phyloP scores from a whole-genome alignment of 2,113 vertebrate genomes.

The Gila orcuttii region DNA sequence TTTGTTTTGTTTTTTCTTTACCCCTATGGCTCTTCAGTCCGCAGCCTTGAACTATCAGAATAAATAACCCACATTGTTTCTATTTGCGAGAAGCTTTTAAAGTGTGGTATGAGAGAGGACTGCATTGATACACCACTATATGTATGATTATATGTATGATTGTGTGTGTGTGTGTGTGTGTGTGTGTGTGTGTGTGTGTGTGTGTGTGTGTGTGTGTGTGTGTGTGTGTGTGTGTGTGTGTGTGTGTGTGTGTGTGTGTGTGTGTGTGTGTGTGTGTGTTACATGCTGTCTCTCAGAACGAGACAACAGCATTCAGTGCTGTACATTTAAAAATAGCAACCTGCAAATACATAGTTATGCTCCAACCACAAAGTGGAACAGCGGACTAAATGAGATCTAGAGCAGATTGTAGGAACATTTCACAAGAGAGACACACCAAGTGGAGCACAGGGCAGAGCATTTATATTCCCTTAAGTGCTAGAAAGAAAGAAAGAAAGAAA shows the following conservation, averaged over 20 bases:
- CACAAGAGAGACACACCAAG: conserved; percentile 2
- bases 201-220: not conserved
- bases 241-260: not conserved
- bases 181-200: not conserved
- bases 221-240: not conserved
- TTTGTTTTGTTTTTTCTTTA: conserved; percentile 24
- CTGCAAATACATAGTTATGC: conserved; percentile 37
- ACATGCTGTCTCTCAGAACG: not conserved
- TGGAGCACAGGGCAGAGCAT: not conserved
- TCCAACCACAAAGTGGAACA: conserved; percentile 39
- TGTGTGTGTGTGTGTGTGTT: not conserved
- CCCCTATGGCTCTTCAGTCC: conserved; percentile 35
- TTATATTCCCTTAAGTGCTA: not conserved
- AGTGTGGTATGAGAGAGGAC: conserved; percentile 2
- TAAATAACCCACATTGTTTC: conserved; percentile 28
- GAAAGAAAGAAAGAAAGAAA: conserved; percentile 7
- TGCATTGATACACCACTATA: not conserved
- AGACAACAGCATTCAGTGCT: conserved; percentile 17
- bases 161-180: not conserved
- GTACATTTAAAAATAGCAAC: conserved; percentile 32
- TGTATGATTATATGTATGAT: conserved; percentile 10
- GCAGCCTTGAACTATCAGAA: conserved; percentile 29
- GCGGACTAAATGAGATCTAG: conserved; percentile 35
- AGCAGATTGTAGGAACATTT: conserved; percentile 30
- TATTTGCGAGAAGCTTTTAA: conserved; percentile 30